Evolutionary conservation across 2,888 invertebrate genomes (phyloP), one percentile per base, ranked within the genome.

Genomic region (Mesoligia furuncula): DNA sequence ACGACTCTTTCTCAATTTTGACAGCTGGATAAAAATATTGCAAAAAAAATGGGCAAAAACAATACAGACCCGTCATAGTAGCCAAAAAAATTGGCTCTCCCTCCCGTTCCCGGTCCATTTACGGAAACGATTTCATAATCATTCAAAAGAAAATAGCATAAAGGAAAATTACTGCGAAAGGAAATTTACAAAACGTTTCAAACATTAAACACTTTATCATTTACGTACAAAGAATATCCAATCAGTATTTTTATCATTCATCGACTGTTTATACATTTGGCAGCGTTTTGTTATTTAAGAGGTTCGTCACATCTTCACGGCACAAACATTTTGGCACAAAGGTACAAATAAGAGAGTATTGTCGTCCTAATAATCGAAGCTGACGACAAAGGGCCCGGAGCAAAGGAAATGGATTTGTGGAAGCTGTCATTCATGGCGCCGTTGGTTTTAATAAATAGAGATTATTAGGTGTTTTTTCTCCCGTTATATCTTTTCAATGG

Each of bases 361-460:
- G 87, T 86, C 83, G 85, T 76, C 77, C 75, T 83, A 87, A 91
- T 88, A 90, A 89, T 90, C 85, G 86, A 87, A 87, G 85, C 81
- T 87, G 84, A 88, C 81, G 80, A 85, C 80, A 89, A 87, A 86
- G 83, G 79, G 77, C 76, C 57, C 61, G 45, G 76, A 59, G 76
- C 81, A 83, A 86, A 76, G 85, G 83, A 85, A 88, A 88, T 83
- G 80, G 85, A 85, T 87, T 88, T 86, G 76, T 80, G 66, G 86
- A 85, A 85, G 80, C 78, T 79, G 62, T 76, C 83, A 88, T 86
- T 87, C 86, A 80, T 71, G 78, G 76, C 76, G 73, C 71, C 69
- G 70, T 75, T 77, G 87, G 69, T 80, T 82, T 87, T 87, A 87
- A 86, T 87, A 87, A 83, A 77, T 68, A 80, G 65, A 81, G 75